phyloP scores from a whole-genome alignment of 1,140 invertebrate genomes.

The Cheumatopsyche charites region DNA sequence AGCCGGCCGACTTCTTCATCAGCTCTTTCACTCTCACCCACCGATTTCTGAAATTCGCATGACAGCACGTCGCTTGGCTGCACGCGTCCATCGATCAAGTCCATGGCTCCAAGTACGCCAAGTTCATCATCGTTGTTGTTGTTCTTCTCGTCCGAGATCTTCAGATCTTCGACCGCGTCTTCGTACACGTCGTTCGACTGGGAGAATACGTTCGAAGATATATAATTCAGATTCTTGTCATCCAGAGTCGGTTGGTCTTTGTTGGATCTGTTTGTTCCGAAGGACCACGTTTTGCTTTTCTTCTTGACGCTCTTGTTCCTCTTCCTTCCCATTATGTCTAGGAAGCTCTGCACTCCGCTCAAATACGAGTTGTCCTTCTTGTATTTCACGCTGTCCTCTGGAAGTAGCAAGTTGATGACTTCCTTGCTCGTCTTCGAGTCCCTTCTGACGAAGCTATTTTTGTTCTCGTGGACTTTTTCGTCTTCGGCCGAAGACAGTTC shows the following conservation, averaged over 20 bases:
- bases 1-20: slow-evolving; percentile 15
- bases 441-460: slow-evolving; percentile 19
- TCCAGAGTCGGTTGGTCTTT: neutral
- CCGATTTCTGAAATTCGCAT: neutral
- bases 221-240: slow-evolving; percentile 19
- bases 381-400: slow-evolving; percentile 38
- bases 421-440: slow-evolving; percentile 39
- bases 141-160: slow-evolving; percentile 1
- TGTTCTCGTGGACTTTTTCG: neutral
- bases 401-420: slow-evolving; percentile 43
- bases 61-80: slow-evolving; percentile 15
- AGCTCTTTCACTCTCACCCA: slow-evolving; percentile 20
- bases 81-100: slow-evolving; percentile 13
- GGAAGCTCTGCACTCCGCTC: slow-evolving; percentile 42
- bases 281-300: slow-evolving; percentile 44
- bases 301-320: slow-evolving; percentile 35
- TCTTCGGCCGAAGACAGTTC: neutral
- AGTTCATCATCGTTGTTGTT: neutral
- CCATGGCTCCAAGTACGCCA: slow-evolving; percentile 3
- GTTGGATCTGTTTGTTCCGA: slow-evolving; percentile 35
- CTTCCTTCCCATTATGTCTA: slow-evolving; percentile 45
- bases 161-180: slow-evolving; percentile 9
- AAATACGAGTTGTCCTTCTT: slow-evolving; percentile 43
- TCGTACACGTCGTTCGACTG: slow-evolving; percentile 13
- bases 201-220: slow-evolving; percentile 22